These are phyloP conservation scores for Cossypha dichroa DNA, from an alignment of 2,797 vertebrate genomes.

Conservation along the genomic window DNA sequence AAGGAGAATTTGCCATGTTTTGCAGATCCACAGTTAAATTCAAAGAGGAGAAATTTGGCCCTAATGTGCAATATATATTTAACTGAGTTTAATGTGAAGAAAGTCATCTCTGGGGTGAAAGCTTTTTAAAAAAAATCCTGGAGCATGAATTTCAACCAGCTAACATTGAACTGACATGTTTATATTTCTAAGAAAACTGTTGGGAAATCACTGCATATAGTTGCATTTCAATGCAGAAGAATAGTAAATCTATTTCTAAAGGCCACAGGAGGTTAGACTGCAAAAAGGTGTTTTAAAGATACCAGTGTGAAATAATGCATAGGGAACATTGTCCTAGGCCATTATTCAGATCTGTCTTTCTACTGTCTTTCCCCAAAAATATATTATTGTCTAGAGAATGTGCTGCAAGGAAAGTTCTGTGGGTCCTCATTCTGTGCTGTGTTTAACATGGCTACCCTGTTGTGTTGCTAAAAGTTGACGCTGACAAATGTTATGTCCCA, in stretches of 20 bases:
- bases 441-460: not conserved
- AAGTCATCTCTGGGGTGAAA: not conserved
- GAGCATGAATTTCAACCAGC: conserved; percentile 32
- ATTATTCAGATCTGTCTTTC: not conserved
- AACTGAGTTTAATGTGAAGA: conserved; percentile 67
- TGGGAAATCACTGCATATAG: not conserved
- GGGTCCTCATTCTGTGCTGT: not conserved
- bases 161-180: conserved; percentile 2
- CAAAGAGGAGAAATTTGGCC: conserved; percentile 25
- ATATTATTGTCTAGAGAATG: not conserved
- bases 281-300: not conserved
- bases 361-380: not conserved
- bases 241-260: not conserved
- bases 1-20: not conserved
- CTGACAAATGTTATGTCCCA: not conserved
- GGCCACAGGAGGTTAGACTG: not conserved
- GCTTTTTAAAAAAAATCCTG: not conserved
- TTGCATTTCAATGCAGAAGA: not conserved
- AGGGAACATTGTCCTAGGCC: not conserved
- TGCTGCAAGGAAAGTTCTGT: not conserved
- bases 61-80: conserved; percentile 44
- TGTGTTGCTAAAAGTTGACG: not conserved
- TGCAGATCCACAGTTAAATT: not conserved
- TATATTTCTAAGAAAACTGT: not conserved
- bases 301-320: not conserved